Evolutionary conservation across 1,140 invertebrate species (phyloP).

Genomic region (Musca vetustissima): DNA sequence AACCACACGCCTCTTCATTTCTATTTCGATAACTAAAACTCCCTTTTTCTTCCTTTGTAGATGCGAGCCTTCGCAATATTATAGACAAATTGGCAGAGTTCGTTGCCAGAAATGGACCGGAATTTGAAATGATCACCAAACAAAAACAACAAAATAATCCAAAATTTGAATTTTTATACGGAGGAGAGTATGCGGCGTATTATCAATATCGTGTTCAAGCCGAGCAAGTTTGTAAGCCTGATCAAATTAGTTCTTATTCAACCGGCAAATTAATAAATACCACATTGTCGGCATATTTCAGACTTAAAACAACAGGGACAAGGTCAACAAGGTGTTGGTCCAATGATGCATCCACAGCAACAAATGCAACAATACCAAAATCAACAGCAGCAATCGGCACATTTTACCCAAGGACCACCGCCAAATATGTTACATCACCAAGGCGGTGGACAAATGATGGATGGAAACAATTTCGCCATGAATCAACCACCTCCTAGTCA

Average conservation of each 20-base stretch:
- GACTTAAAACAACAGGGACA: constrained; percentile 57
- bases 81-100: constrained; percentile 98
- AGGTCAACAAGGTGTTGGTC: constrained; percentile 11
- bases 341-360: constrained; percentile 37
- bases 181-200: constrained; percentile 93
- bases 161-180: constrained; percentile 95
- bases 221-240: constrained; percentile 42
- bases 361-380: constrained; percentile 42
- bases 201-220: constrained; percentile 86
- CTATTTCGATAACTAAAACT: neutral
- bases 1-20: neutral
- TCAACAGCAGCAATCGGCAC: constrained; percentile 40
- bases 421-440: constrained; percentile 15
- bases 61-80: constrained; percentile 70
- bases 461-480: constrained; percentile 22
- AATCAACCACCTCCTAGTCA: constrained; percentile 23
- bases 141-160: constrained; percentile 97
- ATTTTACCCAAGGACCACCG: constrained; percentile 33
- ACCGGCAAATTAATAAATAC: neutral
- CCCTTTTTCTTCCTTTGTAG: constrained; percentile 29
- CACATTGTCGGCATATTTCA: constrained; percentile 28
- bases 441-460: constrained; percentile 20
- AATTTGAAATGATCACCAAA: constrained; percentile 98
- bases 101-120: constrained; percentile 96
- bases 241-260: neutral